Evolutionary conservation across 2,888 invertebrate genomes (phyloP), one percentile per base, ranked within the genome.

Genomic region (Urechis unicinctus): DNA sequence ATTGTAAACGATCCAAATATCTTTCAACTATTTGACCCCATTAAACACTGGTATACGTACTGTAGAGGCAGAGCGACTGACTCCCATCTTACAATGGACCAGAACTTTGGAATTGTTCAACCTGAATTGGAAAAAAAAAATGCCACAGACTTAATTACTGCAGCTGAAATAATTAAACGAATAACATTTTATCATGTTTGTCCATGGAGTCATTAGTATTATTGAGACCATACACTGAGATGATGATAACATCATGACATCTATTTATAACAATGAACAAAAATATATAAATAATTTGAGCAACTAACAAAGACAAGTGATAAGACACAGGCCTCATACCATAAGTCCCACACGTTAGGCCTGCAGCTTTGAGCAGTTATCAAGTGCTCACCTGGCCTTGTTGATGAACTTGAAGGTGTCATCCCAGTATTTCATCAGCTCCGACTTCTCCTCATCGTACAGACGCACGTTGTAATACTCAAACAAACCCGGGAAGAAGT

Each of bases 71-170:
- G 97, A 97, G 63, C 97, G 84, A 78, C 95, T 96, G 60, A 98
- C 91, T 26, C 98, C 98, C 94, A 97, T 97, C 82, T 97, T 97
- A 80, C 98, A 98, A 79, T 98, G 97, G 51, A 98, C 97, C 69
- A 98, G 82, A 0, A 74, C 69, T 55, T 72, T 73, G 36, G 68
- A 68, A 53, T 66, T 63, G 47, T 62, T 59, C 50, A 63, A 63
- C 55, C 74, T 73, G 66, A 22, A 62, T 63, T 42, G 55, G 55
- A 56, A 52, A 43, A 21, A 29, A 4, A 46, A 50, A n/a, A 31
- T 13, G 9, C n/a, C n/a, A n/a, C n/a, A n/a, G n/a, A n/a, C n/a
- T n/a, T n/a, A n/a, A n/a, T n/a, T n/a, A n/a, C n/a, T n/a, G n/a
- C n/a, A n/a, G n/a, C n/a, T n/a, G n/a, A n/a, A n/a, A n/a, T n/a